Evolutionary conservation across 2,113 vertebrate species (phyloP), one percentile per base, ranked within the genome.

Genomic region (Raja brachyura): DNA sequence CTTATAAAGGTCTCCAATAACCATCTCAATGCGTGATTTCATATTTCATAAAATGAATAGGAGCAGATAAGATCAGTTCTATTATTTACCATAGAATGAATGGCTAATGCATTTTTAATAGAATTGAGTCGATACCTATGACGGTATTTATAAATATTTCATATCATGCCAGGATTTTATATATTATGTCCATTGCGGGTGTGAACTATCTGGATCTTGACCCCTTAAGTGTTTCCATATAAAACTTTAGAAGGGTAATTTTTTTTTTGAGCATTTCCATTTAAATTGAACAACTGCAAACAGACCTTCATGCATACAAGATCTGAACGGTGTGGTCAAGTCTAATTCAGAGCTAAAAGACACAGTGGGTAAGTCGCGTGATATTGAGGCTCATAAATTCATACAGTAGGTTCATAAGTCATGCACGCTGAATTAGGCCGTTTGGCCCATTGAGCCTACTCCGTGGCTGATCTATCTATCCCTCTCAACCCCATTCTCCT

Each of bases 1-100:
- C 81, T 28, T 25, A 28, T 59, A 25, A 14, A 5, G 48, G 13
- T 85, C 81, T 85, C 48, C 39, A 6, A 59, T 28, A 61, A 11
- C 22, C 18, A 59, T 59, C 48, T 28, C 48, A 59, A 22, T 85
- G 81, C 13, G 10, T 28, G 81, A 22, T 59, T 0, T 85, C 59
- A 59, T 25, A 59, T n/a, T 85, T 85, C 39, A 8, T 81, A 81
- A 8, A 22, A 39, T 85, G 54, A 85, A 59, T 61, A n/a, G 25
- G 28, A 9, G 1, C 22, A 85, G 81, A 59, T 79, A 48, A 59
- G 8, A 28, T 85, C 56, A 28, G 59, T 39, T 90, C 61, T 39
- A 70, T 39, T 90, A 70, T 66, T 90, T 90, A 59, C 81, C 18
- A 68, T 90, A 33, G 86, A 90, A 18, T 18, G 86, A 90, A 18